Conservation (phyloP, 1,140 invertebrate genomes). For the Ylistrum balloti region DNA sequence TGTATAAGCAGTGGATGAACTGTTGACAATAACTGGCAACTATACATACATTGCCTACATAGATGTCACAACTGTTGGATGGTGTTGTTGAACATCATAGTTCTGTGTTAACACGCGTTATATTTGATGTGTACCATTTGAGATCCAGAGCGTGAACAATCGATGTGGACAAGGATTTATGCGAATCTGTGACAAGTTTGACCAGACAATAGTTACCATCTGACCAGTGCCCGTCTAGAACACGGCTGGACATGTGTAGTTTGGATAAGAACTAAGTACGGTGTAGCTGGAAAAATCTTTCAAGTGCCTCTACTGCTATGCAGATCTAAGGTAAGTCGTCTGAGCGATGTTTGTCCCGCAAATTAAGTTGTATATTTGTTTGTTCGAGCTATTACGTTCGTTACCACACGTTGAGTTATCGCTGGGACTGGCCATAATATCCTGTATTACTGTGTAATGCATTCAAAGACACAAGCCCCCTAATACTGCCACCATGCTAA, state of each 20-base stretch:
- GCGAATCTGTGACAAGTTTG: background rate
- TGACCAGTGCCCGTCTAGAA: background rate
- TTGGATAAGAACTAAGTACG: background rate
- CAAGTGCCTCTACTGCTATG: background rate
- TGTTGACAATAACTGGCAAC: background rate
- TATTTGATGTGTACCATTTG: background rate
- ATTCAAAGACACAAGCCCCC: background rate
- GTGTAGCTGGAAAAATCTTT: background rate
- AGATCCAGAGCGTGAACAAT: background rate
- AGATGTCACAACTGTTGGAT: background rate
- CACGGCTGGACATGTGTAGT: background rate
- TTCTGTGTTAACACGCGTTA: background rate
- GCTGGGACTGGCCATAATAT: background rate
- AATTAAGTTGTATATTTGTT: background rate
- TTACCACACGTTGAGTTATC: background rate
- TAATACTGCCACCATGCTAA: background rate
- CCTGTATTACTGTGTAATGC: background rate
- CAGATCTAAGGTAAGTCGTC: background rate
- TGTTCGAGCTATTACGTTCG: background rate
- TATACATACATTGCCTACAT: background rate
- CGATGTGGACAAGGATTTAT: slow-evolving; percentile 16
- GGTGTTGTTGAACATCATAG: background rate
- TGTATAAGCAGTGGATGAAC: background rate
- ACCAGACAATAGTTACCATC: background rate
- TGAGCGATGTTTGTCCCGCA: background rate